Conservation (phyloP, 2,113 vertebrate genomes). For the Marmota monax region DNA sequence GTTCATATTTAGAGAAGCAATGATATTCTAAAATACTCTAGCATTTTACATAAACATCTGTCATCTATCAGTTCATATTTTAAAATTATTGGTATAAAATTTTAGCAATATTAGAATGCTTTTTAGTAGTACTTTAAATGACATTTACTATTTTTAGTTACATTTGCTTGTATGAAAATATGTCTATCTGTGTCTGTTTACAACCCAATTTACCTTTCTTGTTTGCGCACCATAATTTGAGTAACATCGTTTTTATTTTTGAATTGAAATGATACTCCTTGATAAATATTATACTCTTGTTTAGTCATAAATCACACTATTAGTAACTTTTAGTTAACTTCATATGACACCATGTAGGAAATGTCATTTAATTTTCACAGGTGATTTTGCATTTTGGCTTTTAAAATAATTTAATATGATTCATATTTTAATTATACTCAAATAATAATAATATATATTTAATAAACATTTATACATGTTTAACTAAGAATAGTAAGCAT, state of each 20-base stretch:
- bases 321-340: background rate
- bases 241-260: background rate
- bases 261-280: background rate
- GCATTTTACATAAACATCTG: background rate
- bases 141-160: background rate
- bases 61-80: background rate
- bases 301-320: background rate
- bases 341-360: background rate
- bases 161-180: background rate
- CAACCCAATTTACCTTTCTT: background rate
- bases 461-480: background rate
- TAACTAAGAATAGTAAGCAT: background rate
- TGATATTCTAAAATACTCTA: background rate
- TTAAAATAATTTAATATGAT: background rate
- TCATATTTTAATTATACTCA: constrained; percentile 2
- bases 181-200: background rate
- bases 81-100: background rate
- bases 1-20: background rate
- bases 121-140: background rate
- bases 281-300: background rate
- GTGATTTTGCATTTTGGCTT: background rate
- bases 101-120: constrained; percentile 13
- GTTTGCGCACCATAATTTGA: background rate
- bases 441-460: background rate
- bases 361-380: background rate